Evolutionary conservation across 35 echinoderm and acorn worm species (phyloP).

Genomic region (Nesometra sesokonis): DNA sequence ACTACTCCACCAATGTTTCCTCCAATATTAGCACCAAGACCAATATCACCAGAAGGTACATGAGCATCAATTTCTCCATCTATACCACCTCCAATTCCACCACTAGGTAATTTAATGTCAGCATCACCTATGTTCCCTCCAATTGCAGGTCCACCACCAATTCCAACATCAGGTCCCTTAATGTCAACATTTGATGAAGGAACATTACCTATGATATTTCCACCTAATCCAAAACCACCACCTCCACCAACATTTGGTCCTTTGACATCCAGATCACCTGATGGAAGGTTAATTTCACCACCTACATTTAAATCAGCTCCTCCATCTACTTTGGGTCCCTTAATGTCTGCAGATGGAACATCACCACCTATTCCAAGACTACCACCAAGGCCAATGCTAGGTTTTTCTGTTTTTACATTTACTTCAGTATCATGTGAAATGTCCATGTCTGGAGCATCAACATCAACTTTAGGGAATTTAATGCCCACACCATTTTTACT

Average conservation of each 20-base stretch:
- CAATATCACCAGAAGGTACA: slow-evolving; percentile 19
- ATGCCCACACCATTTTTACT: not conserved
- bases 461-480: not conserved
- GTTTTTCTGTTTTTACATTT: not conserved
- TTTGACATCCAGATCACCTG: not conserved
- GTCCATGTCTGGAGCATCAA: not conserved
- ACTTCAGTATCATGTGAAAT: not conserved
- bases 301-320: not conserved
- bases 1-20: not conserved
- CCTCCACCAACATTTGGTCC: not conserved
- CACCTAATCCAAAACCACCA: not conserved
- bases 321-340: not conserved
- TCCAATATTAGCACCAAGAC: no score
- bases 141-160: slow-evolving; percentile 17
- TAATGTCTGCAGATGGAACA: not conserved
- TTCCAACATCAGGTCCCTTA: slow-evolving; percentile 2
- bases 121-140: not conserved
- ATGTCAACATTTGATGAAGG: not conserved
- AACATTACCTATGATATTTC: not conserved
- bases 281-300: not conserved
- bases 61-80: no score
- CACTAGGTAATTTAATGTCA: slow-evolving; percentile 26
- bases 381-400: not conserved
- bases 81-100: not conserved
- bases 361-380: not conserved